Base-by-base conservation (phyloP, 2,888 invertebrate species). In the Eupithecia subfuscata region DNA sequence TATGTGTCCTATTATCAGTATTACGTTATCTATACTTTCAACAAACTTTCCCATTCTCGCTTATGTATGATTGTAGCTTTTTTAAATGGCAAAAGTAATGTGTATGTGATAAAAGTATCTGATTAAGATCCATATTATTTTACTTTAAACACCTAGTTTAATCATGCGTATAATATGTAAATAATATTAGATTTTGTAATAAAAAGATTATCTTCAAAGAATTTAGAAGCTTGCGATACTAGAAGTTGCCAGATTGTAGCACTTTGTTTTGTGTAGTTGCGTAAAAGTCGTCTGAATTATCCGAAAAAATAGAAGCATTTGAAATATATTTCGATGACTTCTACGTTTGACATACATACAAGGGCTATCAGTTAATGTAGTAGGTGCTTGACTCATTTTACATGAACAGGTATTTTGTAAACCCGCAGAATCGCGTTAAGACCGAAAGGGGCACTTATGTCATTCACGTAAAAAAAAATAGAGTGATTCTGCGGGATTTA, bases 101-200 rank as follows among this genome's bases (percentile, higher is more conserved):
- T 90, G 88, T 91, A 91, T 92, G 92, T 92, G 92, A 93, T 92
- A 92, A 90, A 89, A 84, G 84, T 92, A 91, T 91, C 89, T 91
- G 89, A 90, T 87, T 91, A 91, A 90, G 90, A 89, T 88, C 87
- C 89, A 87, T 88, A 81, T 91, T 88, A 90, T 89, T 91, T 91
- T 91, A 89, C 87, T 87, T 87, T 83, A 89, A 89, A 89, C 87
- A 81, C 86, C 83, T 92, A 91, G 89, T 87, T 90, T 86, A 88
- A 91, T 88, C 84, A 82, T 87, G 87, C 87, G 84, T 90, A 88
- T 88, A 88, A 69, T 88, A 70, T 92, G 92, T 92, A 92, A 89
- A 92, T 92, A 92, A 88, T 88, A 88, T 87, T 89, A 88, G 88
- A 88, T 90, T 89, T 91, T 90, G 87, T 92, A 90, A 85, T 87